These are phyloP conservation scores for Acleris literana DNA, from an alignment of 2,888 invertebrate species.

Conservation along the genomic window DNA sequence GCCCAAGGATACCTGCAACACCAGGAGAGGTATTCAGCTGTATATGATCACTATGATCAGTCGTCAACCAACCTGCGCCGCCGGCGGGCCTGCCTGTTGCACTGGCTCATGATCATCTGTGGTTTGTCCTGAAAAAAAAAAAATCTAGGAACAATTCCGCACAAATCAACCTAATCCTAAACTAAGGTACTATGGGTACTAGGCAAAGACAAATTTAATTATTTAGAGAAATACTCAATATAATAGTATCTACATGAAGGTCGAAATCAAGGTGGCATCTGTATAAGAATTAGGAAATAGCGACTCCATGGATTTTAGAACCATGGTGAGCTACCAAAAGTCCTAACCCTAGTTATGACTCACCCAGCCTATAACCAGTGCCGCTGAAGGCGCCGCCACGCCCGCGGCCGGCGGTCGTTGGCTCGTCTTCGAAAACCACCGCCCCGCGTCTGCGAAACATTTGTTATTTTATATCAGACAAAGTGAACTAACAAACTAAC, in stretches of 20 bases:
- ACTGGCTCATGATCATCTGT: conserved; percentile 70
- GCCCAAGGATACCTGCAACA: too few relatives aligned
- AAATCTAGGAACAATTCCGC: not conserved
- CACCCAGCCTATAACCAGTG: conserved; percentile 84
- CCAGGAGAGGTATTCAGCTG: too few relatives aligned
- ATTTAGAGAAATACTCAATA: too few relatives aligned
- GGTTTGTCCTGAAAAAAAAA: conserved; percentile 63
- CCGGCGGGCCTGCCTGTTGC: conserved; percentile 46
- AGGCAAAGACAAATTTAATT: too few relatives aligned
- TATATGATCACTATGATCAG: too few relatives aligned
- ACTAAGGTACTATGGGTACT: too few relatives aligned
- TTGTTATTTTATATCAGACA: not conserved
- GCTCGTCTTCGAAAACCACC: conserved; percentile 72
- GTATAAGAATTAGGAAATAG: too few relatives aligned
- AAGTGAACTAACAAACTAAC: not conserved
- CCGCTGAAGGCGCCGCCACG: conserved; percentile 71
- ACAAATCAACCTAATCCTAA: too few relatives aligned
- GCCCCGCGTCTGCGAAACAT: conserved; percentile 65
- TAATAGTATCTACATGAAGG: too few relatives aligned
- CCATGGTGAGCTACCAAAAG: too few relatives aligned
- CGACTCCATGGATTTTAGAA: too few relatives aligned
- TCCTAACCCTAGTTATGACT: conserved; percentile 34
- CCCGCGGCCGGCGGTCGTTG: conserved; percentile 61
- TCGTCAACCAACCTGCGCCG: not conserved
- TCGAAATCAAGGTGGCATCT: too few relatives aligned